A percentile compares a stretch with the other conserved stretches of the same genome.
Conservation (phyloP, 2,797 vertebrate species). For the Bothrops alternatus region DNA sequence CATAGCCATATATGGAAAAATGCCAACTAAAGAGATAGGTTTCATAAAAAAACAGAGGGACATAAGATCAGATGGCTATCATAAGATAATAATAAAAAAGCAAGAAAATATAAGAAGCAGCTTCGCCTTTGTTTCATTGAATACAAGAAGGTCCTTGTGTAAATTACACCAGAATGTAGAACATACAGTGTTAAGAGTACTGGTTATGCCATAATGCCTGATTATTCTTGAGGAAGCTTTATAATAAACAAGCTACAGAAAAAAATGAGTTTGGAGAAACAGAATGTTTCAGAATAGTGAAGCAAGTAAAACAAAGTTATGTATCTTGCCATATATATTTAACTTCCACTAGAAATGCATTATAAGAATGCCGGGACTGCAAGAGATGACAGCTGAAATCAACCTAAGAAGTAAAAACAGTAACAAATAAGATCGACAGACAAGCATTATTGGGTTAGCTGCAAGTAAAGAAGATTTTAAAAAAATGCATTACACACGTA, state of each 20-base stretch:
- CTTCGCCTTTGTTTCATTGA: background rate
- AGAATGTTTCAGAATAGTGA: background rate
- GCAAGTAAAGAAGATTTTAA: background rate
- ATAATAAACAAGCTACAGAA: background rate
- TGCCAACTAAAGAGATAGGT: background rate
- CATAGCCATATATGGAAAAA: background rate
- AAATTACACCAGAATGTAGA: background rate
- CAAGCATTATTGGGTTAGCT: background rate
- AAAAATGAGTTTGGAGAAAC: background rate
- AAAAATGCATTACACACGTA: background rate
- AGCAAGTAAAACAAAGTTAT: background rate
- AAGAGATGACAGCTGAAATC: background rate
- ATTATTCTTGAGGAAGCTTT: background rate
- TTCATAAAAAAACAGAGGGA: background rate
- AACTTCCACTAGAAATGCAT: background rate
- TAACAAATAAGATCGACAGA: background rate
- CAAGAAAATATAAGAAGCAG: background rate
- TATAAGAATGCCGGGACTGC: background rate
- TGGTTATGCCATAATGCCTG: background rate
- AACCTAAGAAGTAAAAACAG: background rate
- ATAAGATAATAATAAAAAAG: background rate
- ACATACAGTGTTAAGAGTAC: background rate
- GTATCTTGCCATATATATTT: background rate
- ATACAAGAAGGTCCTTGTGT: background rate
- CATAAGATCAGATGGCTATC: background rate